Base-by-base conservation (phyloP, 2,888 invertebrate genomes). In the Aelia acuminata region DNA sequence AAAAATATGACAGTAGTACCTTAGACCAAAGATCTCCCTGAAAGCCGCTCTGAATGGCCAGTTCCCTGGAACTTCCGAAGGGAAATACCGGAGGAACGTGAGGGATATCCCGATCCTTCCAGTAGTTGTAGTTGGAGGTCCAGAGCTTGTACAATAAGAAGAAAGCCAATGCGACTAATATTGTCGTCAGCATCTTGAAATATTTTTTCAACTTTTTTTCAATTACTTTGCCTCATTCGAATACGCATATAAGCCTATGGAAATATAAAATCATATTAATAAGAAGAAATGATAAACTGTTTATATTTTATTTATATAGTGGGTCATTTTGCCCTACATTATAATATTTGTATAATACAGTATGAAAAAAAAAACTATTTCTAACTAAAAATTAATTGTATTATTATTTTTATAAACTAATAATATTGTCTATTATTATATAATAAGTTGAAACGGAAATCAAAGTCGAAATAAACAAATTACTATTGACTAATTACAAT, bases 21-120 rank as follows among this genome's bases (percentile, higher is more conserved):
- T 87, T 31, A 31, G 63, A 39, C 63, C 75, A 75, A 13, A 63
- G 7, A 22, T 88, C 53, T 20, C 89, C 89, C 35, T 85, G 88
- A 47, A 88, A 89, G 20, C n/a, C 31, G 13, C 39, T 75, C 39
- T 84, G 48, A 13, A 85, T 18, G n/a, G 47, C 80, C 5, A 88
- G 75, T 7, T 63, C 43, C 13, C n/a, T 20, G 11, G 48, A 85
- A 89, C 95, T 94, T 0, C 96, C 96, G 90, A 94, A 95, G 0
- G 95, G 94, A 89, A 95, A 94, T 22, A 91, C 91, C 0, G 94
- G 94, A 31, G 93, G 91, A 0, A 94, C 93, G 53, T 94, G 94
- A 0, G 92, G 92, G 11, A 96, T 93, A 18, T 94, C 94, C 91
- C 92, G 93, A 87, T 93, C 93, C 63, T 93, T 92, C 96, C 96